Evolutionary conservation across 2,888 invertebrate genomes (phyloP).

Genomic region (Opisthograptis luteolata): DNA sequence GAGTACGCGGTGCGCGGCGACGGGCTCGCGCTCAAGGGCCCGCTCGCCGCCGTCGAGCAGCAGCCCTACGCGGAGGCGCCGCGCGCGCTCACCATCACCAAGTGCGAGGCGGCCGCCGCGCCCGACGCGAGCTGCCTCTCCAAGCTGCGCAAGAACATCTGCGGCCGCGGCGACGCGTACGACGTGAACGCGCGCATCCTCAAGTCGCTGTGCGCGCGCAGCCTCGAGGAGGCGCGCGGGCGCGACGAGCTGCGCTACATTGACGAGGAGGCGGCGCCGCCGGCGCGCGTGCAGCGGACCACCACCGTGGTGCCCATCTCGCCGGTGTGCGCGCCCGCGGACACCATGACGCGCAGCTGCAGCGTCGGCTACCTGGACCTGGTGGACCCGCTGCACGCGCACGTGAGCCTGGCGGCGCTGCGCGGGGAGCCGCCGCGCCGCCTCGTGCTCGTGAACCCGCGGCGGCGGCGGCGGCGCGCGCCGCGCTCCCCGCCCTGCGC

Average conservation of each 20-base stretch:
- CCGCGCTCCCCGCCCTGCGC: slow-evolving; percentile 57
- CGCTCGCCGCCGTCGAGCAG: slow-evolving; percentile 82
- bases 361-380: slow-evolving; percentile 95
- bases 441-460: slow-evolving; percentile 88
- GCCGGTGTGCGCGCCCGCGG: slow-evolving; percentile 80
- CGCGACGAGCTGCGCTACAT: slow-evolving; percentile 88
- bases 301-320: slow-evolving; percentile 88
- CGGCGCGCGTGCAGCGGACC: slow-evolving; percentile 68
- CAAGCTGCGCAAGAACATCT: slow-evolving; percentile 76
- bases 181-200: slow-evolving; percentile 75
- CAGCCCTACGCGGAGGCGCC: slow-evolving; percentile 61
- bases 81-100: slow-evolving; percentile 5
- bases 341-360: slow-evolving; percentile 92
- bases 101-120: slow-evolving; percentile 19
- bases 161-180: slow-evolving; percentile 72
- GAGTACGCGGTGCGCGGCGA: slow-evolving; percentile 85
- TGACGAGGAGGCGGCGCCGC: slow-evolving; percentile 85
- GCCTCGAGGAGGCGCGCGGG: slow-evolving; percentile 70
- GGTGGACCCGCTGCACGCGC: slow-evolving; percentile 91
- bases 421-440: slow-evolving; percentile 91
- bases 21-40: slow-evolving; percentile 86
- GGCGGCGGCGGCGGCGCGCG: slow-evolving; percentile 59
- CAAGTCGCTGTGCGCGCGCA: slow-evolving; percentile 73
- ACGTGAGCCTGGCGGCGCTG: slow-evolving; percentile 88
- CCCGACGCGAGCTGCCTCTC: slow-evolving; percentile 75